phyloP scores from a whole-genome alignment of 1,140 invertebrate genomes.

The Saxidomus purpurata region DNA sequence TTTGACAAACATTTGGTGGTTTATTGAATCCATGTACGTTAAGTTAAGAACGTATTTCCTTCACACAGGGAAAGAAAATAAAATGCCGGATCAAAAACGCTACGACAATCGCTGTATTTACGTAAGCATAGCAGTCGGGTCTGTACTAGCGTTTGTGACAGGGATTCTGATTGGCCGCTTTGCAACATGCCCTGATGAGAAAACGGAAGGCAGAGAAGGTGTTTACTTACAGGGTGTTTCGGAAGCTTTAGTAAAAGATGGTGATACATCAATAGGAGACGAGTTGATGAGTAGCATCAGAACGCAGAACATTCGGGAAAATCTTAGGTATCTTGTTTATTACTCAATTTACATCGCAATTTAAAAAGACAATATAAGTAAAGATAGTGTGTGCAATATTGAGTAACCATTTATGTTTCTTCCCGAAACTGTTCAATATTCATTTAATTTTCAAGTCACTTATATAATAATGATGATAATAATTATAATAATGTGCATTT shows the following conservation, averaged over 20 bases:
- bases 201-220: constrained; percentile 2
- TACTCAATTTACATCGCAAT: no score
- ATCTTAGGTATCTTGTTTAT: constrained; percentile 75
- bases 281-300: constrained; percentile 58
- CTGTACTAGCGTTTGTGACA: constrained; percentile 20
- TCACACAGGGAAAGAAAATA: no score
- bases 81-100: no score
- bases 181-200: constrained; percentile 2
- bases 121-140: neutral
- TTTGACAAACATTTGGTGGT: no score
- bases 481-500: neutral
- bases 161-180: constrained; percentile 36
- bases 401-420: no score
- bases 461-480: neutral
- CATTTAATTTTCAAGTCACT: neutral
- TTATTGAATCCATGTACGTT: no score
- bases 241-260: constrained; percentile 36
- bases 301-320: constrained; percentile 69
- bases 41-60: no score
- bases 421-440: no score
- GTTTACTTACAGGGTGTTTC: neutral
- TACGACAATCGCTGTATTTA: neutral
- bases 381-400: no score
- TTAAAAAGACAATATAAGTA: no score
- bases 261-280: constrained; percentile 41